Percentiles rank a stretch among this genome's conserved stretches.
These are phyloP conservation scores for Ochropleura leucogaster DNA, from an alignment of 2,888 invertebrate genomes.

Conservation along the genomic window DNA sequence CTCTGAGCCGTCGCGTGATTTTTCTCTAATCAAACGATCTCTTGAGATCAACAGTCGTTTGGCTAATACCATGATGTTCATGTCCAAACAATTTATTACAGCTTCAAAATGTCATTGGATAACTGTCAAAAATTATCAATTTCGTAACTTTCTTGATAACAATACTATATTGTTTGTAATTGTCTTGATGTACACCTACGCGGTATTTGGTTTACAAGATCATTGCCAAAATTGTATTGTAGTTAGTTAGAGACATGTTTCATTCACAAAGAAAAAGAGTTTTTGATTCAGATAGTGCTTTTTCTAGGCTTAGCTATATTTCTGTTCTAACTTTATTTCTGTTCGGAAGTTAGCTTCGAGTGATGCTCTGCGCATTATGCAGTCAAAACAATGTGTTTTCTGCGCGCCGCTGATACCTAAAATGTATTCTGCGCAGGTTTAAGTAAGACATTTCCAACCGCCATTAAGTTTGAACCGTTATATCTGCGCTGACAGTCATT, in stretches of 20 bases:
- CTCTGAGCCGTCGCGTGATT: background rate
- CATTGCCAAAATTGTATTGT: conserved; percentile 39
- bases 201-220: background rate
- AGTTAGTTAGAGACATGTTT: conserved; percentile 3
- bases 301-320: no score
- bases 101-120: conserved; percentile 45
- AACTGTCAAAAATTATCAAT: conserved; percentile 56
- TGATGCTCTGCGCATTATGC: no score
- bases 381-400: no score
- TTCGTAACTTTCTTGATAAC: conserved; percentile 46
- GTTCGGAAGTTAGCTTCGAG: no score
- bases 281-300: conserved; percentile 1
- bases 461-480: no score
- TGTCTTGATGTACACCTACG: conserved; percentile 21
- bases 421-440: no score
- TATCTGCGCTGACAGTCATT: no score
- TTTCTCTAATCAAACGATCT: conserved; percentile 1
- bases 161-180: background rate
- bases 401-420: no score
- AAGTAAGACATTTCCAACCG: no score
- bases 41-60: conserved; percentile 54
- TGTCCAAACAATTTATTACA: conserved; percentile 56
- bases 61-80: conserved; percentile 28
- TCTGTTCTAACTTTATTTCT: no score
- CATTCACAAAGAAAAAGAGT: conserved; percentile 31